Percentiles rank a stretch among this genome's conserved stretches.
phyloP scores from a whole-genome alignment of 2,797 vertebrate genomes.

The Coendou prehensilis region DNA sequence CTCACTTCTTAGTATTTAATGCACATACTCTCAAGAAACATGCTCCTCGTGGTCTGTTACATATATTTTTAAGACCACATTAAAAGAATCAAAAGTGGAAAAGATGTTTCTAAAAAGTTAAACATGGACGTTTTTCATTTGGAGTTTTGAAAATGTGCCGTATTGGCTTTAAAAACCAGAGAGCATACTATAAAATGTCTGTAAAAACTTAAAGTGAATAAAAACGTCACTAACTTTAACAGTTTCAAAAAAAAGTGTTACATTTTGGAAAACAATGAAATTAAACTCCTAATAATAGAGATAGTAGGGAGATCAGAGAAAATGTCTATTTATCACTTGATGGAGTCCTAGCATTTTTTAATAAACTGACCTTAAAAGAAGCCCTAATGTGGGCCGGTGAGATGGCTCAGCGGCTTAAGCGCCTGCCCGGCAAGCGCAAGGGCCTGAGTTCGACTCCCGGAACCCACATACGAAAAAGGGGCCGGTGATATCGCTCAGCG shows the following conservation, averaged over 20 bases:
- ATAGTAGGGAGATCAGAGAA: constrained; percentile 69
- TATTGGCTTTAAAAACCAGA: constrained; percentile 75
- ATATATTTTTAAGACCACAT: constrained; percentile 82
- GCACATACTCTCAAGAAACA: constrained; percentile 78
- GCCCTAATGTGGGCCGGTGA: constrained; percentile 51
- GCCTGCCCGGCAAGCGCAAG: too few relatives aligned
- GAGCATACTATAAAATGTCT: constrained; percentile 71
- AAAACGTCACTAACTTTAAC: constrained; percentile 82
- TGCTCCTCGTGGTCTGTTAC: constrained; percentile 76
- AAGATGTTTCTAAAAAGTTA: constrained; percentile 82
- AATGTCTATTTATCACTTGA: constrained; percentile 82
- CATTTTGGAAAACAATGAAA: constrained; percentile 78
- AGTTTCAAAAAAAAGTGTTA: constrained; percentile 74
- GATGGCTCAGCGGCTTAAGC: too few relatives aligned
- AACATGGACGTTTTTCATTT: constrained; percentile 72
- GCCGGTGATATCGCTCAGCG: too few relatives aligned
- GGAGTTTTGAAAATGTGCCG: constrained; percentile 70
- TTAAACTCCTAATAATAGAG: constrained; percentile 82
- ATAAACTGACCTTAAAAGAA: constrained; percentile 82
- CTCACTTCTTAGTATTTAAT: constrained; percentile 79
- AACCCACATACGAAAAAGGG: too few relatives aligned
- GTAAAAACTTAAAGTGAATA: constrained; percentile 81
- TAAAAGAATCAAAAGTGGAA: constrained; percentile 79
- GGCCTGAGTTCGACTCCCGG: too few relatives aligned
- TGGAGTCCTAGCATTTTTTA: constrained; percentile 66